phyloP scores from a whole-genome alignment of 2,113 vertebrate species.

The Sceloporus tristichus region DNA sequence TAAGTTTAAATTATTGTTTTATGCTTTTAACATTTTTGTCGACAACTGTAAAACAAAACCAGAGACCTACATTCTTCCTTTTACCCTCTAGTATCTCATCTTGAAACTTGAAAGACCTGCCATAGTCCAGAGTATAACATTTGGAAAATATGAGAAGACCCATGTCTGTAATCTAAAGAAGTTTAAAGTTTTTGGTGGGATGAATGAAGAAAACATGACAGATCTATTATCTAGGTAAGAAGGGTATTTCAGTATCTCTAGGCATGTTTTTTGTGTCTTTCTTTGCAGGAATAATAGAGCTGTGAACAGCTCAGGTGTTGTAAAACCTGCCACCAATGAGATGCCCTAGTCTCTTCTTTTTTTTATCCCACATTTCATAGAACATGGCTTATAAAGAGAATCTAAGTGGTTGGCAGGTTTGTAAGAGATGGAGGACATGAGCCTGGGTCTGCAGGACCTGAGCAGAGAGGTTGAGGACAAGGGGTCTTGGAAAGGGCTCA shows the following conservation, averaged over 20 bases:
- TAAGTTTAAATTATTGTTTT: neutral
- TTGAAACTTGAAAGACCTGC: slow-evolving; percentile 97
- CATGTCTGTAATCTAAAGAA: slow-evolving; percentile 99
- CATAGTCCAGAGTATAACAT: slow-evolving; percentile 97
- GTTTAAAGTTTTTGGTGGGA: slow-evolving; percentile 98
- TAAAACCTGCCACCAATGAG: no score
- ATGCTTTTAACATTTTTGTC: neutral
- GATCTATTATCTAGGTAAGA: slow-evolving; percentile 96
- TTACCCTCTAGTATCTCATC: slow-evolving; percentile 89
- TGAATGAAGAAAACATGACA: slow-evolving; percentile 99
- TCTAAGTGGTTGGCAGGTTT: no score
- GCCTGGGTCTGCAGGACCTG: no score
- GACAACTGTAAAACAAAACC: neutral
- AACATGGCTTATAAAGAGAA: no score
- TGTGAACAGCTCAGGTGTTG: no score
- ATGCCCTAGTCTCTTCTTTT: no score
- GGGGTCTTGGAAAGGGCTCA: no score
- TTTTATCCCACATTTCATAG: no score
- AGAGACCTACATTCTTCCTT: neutral
- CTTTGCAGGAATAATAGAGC: neutral
- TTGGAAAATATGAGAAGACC: slow-evolving; percentile 98
- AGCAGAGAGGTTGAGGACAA: no score
- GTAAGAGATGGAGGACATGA: no score
- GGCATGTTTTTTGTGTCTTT: neutral
- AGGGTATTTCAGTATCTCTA: neutral